phyloP scores from a whole-genome alignment of 2,888 invertebrate genomes.

The Euplagia quadripunctaria region DNA sequence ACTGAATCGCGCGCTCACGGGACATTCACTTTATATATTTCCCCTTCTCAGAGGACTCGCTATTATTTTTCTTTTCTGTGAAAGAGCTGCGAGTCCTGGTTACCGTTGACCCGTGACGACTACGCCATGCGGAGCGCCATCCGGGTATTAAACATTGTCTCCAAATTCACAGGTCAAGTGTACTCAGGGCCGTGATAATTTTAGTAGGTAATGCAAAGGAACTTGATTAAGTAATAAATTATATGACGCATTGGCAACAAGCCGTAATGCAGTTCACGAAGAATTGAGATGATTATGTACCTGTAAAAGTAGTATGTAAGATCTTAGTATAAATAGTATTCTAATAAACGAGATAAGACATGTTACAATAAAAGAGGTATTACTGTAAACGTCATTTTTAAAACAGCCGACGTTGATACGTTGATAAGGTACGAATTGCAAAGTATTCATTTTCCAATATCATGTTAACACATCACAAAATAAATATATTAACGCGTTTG shows the following conservation, averaged over 20 bases:
- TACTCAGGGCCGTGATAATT: constrained; percentile 33
- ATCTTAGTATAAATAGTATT: no score
- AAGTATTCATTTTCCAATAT: no score
- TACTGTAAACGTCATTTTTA: no score
- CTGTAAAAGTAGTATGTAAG: background rate
- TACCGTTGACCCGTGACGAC: constrained; percentile 67
- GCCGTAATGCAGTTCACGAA: background rate
- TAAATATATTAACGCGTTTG: no score
- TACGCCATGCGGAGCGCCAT: constrained; percentile 42
- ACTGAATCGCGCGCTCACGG: constrained; percentile 77
- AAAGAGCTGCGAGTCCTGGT: constrained; percentile 64
- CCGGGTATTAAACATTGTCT: constrained; percentile 57
- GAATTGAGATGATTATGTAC: background rate
- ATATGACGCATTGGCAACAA: background rate
- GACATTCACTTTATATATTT: constrained; percentile 78
- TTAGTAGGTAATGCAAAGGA: constrained; percentile 6
- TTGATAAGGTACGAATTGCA: no score
- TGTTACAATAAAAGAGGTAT: no score
- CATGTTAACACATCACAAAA: no score
- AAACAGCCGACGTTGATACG: no score
- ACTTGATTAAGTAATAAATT: background rate
- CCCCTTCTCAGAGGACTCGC: constrained; percentile 71
- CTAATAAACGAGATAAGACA: no score
- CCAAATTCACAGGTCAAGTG: constrained; percentile 54
- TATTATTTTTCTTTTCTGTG: constrained; percentile 62